Conservation (phyloP, 2,797 vertebrate genomes). For the Muraenolepis orangiensis region DNA sequence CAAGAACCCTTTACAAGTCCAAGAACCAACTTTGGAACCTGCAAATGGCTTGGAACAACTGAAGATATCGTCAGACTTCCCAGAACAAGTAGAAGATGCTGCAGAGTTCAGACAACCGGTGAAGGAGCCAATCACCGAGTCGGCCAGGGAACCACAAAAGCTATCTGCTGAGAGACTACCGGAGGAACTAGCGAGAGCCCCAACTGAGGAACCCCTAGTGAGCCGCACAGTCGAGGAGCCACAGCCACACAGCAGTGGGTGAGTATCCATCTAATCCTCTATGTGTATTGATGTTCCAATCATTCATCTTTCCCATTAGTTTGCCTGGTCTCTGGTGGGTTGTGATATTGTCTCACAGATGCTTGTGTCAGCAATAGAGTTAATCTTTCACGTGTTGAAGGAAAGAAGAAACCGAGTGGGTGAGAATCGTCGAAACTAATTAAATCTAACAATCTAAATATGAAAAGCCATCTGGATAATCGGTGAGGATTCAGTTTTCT, state of each 20-base stretch:
- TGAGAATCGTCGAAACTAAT: background rate
- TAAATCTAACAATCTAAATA: background rate
- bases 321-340: background rate
- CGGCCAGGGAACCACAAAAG: conserved; percentile 17
- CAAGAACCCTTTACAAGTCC: background rate
- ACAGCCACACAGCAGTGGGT: conserved; percentile 54
- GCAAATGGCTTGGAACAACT: background rate
- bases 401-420: background rate
- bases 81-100: background rate
- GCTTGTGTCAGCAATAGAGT: background rate
- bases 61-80: background rate
- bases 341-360: background rate
- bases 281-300: background rate
- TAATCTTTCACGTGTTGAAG: background rate
- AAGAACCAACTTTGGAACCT: conserved; percentile 7
- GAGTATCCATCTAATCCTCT: conserved; percentile 34
- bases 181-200: conserved; percentile 16
- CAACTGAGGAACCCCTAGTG: conserved; percentile 25
- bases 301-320: background rate
- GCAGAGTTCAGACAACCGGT: background rate
- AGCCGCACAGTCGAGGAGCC: conserved; percentile 31
- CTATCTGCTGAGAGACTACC: conserved; percentile 28
- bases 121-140: conserved; percentile 10
- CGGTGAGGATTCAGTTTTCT: background rate
- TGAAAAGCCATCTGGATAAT: background rate